phyloP scores from a whole-genome alignment of 2,888 invertebrate genomes.

The Drosophila putrida region DNA sequence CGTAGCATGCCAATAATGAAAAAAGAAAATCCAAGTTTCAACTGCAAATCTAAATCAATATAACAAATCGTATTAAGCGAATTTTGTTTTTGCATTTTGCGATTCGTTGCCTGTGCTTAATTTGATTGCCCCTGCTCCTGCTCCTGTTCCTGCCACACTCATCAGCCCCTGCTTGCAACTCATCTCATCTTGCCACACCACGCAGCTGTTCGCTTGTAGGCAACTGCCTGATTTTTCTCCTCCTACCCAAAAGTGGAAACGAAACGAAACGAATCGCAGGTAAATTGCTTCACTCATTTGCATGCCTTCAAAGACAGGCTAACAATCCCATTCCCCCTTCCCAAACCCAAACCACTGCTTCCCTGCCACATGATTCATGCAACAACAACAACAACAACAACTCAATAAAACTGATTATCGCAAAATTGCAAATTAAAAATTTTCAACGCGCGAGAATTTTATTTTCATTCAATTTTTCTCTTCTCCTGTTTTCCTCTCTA shows the following conservation, averaged over 20 bases:
- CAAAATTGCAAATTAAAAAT: slow-evolving; percentile 71
- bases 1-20: not conserved
- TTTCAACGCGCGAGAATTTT: slow-evolving; percentile 36
- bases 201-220: slow-evolving; percentile 59
- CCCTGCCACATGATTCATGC: not conserved
- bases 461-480: not conserved
- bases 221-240: not conserved
- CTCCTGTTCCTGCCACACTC: not conserved
- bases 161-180: not conserved
- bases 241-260: too few relatives aligned
- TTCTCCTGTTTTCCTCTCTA: not conserved
- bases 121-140: slow-evolving; percentile 36
- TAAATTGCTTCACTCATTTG: slow-evolving; percentile 65
- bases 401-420: slow-evolving; percentile 79
- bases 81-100: slow-evolving; percentile 50
- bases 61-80: slow-evolving; percentile 54
- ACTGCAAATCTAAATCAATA: slow-evolving; percentile 47
- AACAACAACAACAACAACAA: slow-evolving; percentile 34
- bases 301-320: slow-evolving; percentile 47
- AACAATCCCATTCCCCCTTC: not conserved
- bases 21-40: not conserved
- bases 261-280: slow-evolving; percentile 29
- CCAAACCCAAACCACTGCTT: not conserved
- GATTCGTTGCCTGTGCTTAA: slow-evolving; percentile 54
- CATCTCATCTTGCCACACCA: slow-evolving; percentile 9